Evolutionary conservation across 2,888 invertebrate species (phyloP), one percentile per base, ranked within the genome.

Genomic region (Zaprionus obscuricornis): DNA sequence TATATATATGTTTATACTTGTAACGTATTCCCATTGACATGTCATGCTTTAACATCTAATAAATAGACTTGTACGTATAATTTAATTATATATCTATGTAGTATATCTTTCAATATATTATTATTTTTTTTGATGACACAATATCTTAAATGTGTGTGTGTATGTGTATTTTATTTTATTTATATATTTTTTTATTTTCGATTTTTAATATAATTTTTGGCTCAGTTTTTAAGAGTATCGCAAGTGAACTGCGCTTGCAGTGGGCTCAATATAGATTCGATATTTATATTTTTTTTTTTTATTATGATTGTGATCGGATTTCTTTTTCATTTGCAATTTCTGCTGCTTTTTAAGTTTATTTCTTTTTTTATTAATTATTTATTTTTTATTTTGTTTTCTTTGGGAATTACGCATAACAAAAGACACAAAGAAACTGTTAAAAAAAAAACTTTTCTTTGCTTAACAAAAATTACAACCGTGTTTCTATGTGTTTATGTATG

Each of bases 171-270:
- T n/a, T n/a, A n/a, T n/a, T 39, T 13, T 24, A 24, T 13, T 6
- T 39, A 24, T 17, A 3, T 39, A 39, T 2, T 39, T 8, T 39
- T n/a, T n/a, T n/a, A n/a, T n/a, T n/a, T n/a, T n/a, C n/a, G n/a
- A n/a, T n/a, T 8, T 54, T 64, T 59, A 59, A 66, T 55, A 62
- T 85, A 71, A 63, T 85, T 82, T 85, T 79, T 79, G 78, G 78
- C 78, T 79, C 85, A 74, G 83, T 74, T 74, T 74, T 79, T n/a
- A n/a, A n/a, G 78, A 79, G 78, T 79, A 85, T 72, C 77, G 77
- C 74, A 74, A 67, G 64, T 71, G 62, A 77, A 68, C 71, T 77
- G 66, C 66, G 66, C 81, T 72, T 66, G 69, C 76, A 64, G 50
- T 73, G 73, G 70, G 70, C 68, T 76, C 69, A 66, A 62, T n/a